These are phyloP conservation scores for Scolopax mira DNA, from an alignment of 2,113 vertebrate genomes.

Conservation along the genomic window DNA sequence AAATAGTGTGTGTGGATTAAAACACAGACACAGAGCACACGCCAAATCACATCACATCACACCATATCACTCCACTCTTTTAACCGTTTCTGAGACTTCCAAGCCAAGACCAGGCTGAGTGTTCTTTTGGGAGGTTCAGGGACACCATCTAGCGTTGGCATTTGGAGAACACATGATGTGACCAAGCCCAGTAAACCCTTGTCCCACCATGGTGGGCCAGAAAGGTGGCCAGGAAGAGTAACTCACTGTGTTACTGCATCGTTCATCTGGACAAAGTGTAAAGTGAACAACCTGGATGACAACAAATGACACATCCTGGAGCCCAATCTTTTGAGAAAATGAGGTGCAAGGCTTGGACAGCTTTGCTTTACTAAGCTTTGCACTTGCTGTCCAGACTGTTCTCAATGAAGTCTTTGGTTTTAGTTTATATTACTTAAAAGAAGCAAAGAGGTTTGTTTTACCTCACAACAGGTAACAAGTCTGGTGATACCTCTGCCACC, in stretches of 20 bases:
- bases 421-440: neutral
- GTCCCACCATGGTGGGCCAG: neutral
- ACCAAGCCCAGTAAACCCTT: neutral
- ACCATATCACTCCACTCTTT: neutral
- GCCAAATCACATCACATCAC: too few species aligned
- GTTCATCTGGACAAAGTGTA: neutral
- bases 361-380: neutral
- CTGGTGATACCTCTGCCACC: neutral
- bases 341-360: neutral
- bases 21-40: neutral
- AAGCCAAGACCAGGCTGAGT: neutral
- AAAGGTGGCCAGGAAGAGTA: neutral
- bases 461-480: neutral
- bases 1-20: neutral
- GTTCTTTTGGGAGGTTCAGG: neutral
- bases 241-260: rapidly evolving
- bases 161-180: neutral
- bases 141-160: constrained; percentile 49
- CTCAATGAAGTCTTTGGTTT: neutral
- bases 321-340: neutral
- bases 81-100: neutral
- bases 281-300: neutral
- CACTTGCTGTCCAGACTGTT: neutral
- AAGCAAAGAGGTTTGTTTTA: neutral
- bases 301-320: neutral